Percentiles rank a stretch among this genome's conserved stretches.
These are phyloP conservation scores for Drosophila anomalata DNA, from an alignment of 2,888 invertebrate genomes.

Conservation along the genomic window DNA sequence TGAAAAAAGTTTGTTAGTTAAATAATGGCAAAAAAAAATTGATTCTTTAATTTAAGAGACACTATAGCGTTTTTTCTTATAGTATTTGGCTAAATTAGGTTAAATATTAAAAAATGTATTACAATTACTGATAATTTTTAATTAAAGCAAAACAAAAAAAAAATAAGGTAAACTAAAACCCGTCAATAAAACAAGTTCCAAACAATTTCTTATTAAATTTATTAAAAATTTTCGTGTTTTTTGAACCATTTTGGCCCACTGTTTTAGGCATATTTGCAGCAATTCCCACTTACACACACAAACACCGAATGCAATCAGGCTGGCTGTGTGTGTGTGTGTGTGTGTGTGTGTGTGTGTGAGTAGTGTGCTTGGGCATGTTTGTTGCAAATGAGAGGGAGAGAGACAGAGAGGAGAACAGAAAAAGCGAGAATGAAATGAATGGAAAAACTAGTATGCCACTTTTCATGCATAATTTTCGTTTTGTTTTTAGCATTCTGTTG, in stretches of 20 bases:
- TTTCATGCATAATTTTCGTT: slow-evolving; percentile 65
- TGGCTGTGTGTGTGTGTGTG: slow-evolving; percentile 8
- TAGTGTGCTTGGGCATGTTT: slow-evolving; percentile 40
- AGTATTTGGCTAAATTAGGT: no score
- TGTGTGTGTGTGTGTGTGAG: background rate
- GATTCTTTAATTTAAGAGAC: no score
- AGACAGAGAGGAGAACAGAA: background rate
- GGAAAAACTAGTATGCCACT: slow-evolving; percentile 53
- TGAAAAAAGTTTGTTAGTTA: no score
- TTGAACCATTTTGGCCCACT: background rate
- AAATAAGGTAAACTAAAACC: no score
- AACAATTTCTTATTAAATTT: no score
- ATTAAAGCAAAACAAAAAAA: no score
- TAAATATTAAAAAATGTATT: no score
- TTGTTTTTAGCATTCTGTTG: slow-evolving; percentile 30
- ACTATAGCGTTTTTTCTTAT: no score
- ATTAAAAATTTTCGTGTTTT: no score
- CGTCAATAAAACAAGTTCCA: no score
- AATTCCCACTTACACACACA: slow-evolving; percentile 12
- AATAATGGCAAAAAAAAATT: no score
- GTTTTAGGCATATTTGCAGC: slow-evolving; percentile 1
- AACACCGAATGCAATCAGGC: slow-evolving; percentile 27
- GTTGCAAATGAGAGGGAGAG: slow-evolving; percentile 23
- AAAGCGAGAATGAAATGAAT: slow-evolving; percentile 17
- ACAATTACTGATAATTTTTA: no score